Conservation (phyloP, 2,113 vertebrate genomes). For the Crotalus tigris region DNA sequence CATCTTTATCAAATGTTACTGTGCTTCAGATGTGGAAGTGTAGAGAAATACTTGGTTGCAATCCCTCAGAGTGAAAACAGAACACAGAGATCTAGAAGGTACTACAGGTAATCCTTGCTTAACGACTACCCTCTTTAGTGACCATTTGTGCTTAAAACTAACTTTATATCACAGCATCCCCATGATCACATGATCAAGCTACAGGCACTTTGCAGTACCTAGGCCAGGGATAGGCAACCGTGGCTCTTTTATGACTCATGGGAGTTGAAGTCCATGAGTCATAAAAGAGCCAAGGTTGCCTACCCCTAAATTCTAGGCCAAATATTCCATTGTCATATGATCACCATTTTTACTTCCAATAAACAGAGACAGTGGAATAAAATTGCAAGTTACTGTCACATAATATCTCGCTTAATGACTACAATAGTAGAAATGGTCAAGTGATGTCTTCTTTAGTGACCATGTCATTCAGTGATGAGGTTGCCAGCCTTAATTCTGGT, state of each 20-base stretch:
- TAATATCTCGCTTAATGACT: not conserved
- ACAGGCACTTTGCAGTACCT: not conserved
- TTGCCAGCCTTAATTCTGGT: not conserved
- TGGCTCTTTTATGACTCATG: no score
- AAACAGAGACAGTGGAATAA: not conserved
- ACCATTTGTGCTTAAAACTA: not conserved
- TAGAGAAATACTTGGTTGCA: conserved; percentile 36
- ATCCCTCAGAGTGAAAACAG: conserved; percentile 61
- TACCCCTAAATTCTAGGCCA: not conserved
- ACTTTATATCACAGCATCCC: not conserved
- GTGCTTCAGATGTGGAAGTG: not conserved
- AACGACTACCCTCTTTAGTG: not conserved
- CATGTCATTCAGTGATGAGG: not conserved
- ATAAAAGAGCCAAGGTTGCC: no score
- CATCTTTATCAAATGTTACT: not conserved
- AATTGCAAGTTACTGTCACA: not conserved
- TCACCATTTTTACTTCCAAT: not conserved
- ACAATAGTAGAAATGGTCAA: not conserved
- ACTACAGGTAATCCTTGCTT: no score
- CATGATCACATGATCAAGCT: not conserved
- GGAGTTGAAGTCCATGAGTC: no score
- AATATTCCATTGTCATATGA: not conserved
- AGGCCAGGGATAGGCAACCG: not conserved
- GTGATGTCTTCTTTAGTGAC: not conserved
- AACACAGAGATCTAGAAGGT: conserved; percentile 26